phyloP scores from a whole-genome alignment of 2,113 vertebrate genomes.

The Atlantisia rogersi region DNA sequence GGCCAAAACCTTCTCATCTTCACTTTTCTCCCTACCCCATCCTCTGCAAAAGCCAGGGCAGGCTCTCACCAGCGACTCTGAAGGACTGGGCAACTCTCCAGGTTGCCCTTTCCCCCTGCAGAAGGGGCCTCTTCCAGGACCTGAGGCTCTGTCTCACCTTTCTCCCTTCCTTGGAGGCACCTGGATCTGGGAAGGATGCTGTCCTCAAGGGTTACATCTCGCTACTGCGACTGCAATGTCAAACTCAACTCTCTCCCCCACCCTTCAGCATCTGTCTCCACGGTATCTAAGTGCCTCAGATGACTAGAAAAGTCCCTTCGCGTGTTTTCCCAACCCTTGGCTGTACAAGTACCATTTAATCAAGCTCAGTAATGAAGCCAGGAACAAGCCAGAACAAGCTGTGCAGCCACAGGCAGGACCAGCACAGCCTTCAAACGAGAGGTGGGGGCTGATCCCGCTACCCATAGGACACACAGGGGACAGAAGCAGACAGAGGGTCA shows the following conservation, averaged over 20 bases:
- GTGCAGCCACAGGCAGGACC: background rate
- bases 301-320: conserved; percentile 42
- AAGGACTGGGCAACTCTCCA: background rate
- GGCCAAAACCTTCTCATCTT: background rate
- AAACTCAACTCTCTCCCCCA: background rate
- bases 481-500: fast-evolving
- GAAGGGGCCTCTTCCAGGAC: background rate
- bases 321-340: conserved; percentile 44
- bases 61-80: background rate
- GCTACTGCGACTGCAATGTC: background rate
- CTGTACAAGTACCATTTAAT: conserved; percentile 54
- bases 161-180: background rate
- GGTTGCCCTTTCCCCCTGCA: background rate
- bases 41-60: background rate
- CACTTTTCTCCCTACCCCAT: background rate
- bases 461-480: background rate
- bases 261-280: conserved; percentile 34
- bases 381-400: background rate
- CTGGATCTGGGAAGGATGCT: background rate
- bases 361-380: conserved; percentile 49
- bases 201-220: conserved; percentile 6
- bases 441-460: fast-evolving
- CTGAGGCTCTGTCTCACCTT: background rate
- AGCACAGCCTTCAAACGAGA: background rate
- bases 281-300: conserved; percentile 21